phyloP scores from a whole-genome alignment of 2,888 invertebrate species.

The Cryptus armator region DNA sequence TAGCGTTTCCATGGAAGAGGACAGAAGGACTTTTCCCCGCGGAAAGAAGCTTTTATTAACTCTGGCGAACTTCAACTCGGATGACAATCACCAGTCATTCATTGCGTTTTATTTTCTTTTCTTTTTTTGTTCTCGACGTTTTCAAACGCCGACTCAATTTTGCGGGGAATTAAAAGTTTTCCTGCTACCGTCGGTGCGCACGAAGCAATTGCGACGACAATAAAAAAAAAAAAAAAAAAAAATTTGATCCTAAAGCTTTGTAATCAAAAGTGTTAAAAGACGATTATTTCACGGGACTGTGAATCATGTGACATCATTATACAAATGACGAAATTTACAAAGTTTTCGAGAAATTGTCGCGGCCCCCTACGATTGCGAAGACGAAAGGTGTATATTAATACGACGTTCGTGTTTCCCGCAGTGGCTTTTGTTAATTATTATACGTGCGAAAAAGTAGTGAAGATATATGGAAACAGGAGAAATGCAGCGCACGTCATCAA shows the following conservation, averaged over 20 bases:
- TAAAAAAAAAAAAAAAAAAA: neutral
- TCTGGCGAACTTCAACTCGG: conserved; percentile 59
- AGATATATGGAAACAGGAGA: neutral
- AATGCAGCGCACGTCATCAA: neutral
- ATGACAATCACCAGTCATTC: conserved; percentile 75
- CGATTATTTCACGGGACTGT: neutral
- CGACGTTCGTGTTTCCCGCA: neutral
- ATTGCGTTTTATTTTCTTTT: conserved; percentile 63
- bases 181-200: neutral
- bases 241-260: neutral
- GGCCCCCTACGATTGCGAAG: neutral
- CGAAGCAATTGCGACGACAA: neutral
- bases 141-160: neutral
- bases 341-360: neutral
- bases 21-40: conserved; percentile 17
- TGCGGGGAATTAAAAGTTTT: conserved; percentile 47
- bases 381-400: neutral
- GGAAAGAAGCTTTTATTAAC: conserved; percentile 44
- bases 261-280: neutral
- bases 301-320: conserved; percentile 33
- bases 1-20: neutral
- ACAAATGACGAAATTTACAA: neutral
- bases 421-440: neutral
- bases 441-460: neutral
- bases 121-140: neutral